Base-by-base conservation (phyloP, 2,797 vertebrate genomes). In the Phylloscopus collybita region DNA sequence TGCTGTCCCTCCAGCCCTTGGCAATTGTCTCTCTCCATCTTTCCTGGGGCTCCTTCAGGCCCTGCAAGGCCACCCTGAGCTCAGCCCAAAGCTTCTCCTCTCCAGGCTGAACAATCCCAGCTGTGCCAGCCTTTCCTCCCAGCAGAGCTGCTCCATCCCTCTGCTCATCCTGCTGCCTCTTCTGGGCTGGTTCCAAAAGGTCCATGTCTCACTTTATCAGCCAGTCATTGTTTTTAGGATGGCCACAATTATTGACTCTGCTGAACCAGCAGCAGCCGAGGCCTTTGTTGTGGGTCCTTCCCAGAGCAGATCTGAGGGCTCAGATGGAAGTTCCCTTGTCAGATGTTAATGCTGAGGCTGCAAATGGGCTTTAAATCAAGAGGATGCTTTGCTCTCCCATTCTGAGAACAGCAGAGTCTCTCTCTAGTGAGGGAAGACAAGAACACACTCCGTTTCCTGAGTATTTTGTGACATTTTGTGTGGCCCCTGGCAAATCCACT, bases 51-150 rank as follows among this genome's bases (percentile, higher is more conserved):
- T 57, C 56, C 56, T 57, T 25, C 56, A 57, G n/a, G 56, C 56
- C 56, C 56, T 57, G 56, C 56, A 34, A 57, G 56, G 56, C 56
- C 62, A 45, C 62, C 15, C 62, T 65, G 62, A 65, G 62, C 62
- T 65, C 62, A 26, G 11, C 53, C 44, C 54, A 44, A 42, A 81
- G 56, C 66, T 81, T 82, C 80, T 54, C 67, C 23, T 82, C 5
- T 13, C 6, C 80, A 72, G 66, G 16, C 53, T 80, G 15, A 62
- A 45, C 80, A 72, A 64, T 83, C 2, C 29, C 69, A 86, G 54
- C 73, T 87, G 7, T 72, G 8, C 12, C 85, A 87, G 66, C 85
- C 85, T 80, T 80, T 72, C 36, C 85, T 87, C 5, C 81, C 81
- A 84, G 81, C 71, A 84, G 16, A 85, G 82, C 71, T 75, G 71